Evolutionary conservation across 2,113 vertebrate species (phyloP).

Genomic region (Eleginops maclovinus): DNA sequence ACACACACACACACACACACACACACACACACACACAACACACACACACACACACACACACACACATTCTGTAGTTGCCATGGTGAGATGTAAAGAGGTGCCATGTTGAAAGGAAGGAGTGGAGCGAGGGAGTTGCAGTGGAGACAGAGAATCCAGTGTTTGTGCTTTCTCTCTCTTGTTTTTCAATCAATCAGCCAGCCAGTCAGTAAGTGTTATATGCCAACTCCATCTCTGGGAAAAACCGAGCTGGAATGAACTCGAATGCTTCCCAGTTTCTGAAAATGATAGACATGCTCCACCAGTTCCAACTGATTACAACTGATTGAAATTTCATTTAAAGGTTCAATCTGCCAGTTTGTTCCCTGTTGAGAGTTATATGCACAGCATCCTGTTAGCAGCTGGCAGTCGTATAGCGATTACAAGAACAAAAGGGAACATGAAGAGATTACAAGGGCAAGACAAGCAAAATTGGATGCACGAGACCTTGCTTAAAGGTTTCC

Average conservation of each 20-base stretch:
- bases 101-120: slow-evolving; percentile 78
- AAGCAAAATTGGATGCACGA: slow-evolving; percentile 23
- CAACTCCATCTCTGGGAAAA: slow-evolving; percentile 67
- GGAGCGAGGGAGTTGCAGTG: slow-evolving; percentile 70
- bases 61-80: slow-evolving; percentile 74
- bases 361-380: slow-evolving; percentile 24
- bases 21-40: slow-evolving; percentile 42
- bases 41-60: slow-evolving; percentile 45
- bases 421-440: slow-evolving; percentile 47
- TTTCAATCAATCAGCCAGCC: slow-evolving; percentile 71
- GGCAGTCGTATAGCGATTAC: slow-evolving; percentile 37
- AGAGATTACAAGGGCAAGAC: slow-evolving; percentile 59
- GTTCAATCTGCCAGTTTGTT: slow-evolving; percentile 53
- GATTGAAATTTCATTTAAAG: slow-evolving; percentile 55
- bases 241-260: slow-evolving; percentile 25
- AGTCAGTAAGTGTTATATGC: slow-evolving; percentile 47
- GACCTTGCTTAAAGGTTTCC: slow-evolving; percentile 16
- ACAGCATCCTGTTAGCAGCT: slow-evolving; percentile 40
- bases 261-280: slow-evolving; percentile 38
- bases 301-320: slow-evolving; percentile 34
- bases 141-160: slow-evolving; percentile 83
- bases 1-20: slow-evolving; percentile 46
- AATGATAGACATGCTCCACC: slow-evolving; percentile 26
- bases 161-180: slow-evolving; percentile 59
- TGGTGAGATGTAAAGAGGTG: slow-evolving; percentile 82